These are phyloP conservation scores for Crotalus helleri DNA, from an alignment of 2,113 vertebrate genomes.

Conservation along the genomic window DNA sequence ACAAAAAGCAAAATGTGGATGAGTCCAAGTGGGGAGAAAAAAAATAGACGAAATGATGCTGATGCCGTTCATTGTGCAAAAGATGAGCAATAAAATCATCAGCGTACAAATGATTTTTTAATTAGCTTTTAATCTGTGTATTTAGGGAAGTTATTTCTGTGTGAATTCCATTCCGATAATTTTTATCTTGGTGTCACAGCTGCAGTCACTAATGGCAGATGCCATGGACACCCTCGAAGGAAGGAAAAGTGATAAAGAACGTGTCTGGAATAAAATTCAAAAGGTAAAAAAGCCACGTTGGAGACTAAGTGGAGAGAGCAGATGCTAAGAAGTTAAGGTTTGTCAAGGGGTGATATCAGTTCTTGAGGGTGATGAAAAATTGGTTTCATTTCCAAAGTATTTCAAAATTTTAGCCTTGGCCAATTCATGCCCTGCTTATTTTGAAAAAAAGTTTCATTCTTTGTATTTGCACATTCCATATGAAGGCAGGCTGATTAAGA, in stretches of 20 bases:
- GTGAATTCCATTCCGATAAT: constrained; percentile 78
- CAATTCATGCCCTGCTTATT: neutral
- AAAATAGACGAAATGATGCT: constrained; percentile 43
- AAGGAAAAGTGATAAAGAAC: constrained; percentile 63
- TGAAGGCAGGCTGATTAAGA: neutral
- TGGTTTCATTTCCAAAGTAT: constrained; percentile 3
- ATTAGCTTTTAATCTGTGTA: constrained; percentile 86
- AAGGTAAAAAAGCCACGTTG: constrained; percentile 67
- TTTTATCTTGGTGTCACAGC: constrained; percentile 83
- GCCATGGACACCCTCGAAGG: constrained; percentile 81
- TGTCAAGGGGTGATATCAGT: constrained; percentile 34
- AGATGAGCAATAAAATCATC: constrained; percentile 86
- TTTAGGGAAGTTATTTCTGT: constrained; percentile 83
- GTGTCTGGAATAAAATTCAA: constrained; percentile 77
- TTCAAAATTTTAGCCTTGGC: neutral
- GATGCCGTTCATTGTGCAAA: constrained; percentile 66
- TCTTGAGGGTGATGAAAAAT: constrained; percentile 35
- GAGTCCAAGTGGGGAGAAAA: constrained; percentile 13
- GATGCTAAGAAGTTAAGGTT: constrained; percentile 49
- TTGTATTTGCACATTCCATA: constrained; percentile 4
- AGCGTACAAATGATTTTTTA: constrained; percentile 87
- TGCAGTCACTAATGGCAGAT: constrained; percentile 83
- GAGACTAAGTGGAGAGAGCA: constrained; percentile 34
- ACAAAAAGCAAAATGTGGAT: constrained; percentile 54
- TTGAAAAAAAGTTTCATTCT: neutral